phyloP scores from a whole-genome alignment of 1,140 invertebrate species.

The Mycetomoellerius zeteki region DNA sequence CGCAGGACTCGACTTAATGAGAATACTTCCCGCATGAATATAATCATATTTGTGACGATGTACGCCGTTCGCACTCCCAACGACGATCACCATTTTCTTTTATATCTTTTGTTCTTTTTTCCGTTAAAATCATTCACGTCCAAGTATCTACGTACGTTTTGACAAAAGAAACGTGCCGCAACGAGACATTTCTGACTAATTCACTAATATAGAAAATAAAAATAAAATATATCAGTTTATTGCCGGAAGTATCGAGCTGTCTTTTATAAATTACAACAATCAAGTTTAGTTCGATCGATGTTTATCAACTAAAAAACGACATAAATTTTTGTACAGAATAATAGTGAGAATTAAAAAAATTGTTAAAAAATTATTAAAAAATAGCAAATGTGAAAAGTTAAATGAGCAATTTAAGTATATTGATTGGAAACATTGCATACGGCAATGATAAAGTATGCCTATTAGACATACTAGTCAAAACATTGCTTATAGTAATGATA shows the following conservation, averaged over 20 bases:
- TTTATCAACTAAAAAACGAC: neutral
- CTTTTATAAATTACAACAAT: too few species aligned
- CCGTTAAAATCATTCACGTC: neutral
- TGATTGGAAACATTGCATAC: neutral
- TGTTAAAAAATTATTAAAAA: neutral
- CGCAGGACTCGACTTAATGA: conserved; percentile 46
- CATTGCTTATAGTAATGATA: neutral
- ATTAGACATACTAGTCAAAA: neutral
- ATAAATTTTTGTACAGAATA: neutral
- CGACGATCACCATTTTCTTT: conserved; percentile 16
- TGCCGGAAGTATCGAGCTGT: neutral
- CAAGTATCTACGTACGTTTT: neutral
- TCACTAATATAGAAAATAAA: conserved; percentile 30
- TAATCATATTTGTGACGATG: conserved; percentile 39
- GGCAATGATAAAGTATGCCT: neutral
- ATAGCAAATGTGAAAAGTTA: neutral
- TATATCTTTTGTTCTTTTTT: neutral
- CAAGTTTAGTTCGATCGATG: too few species aligned
- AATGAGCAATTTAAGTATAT: conserved; percentile 6
- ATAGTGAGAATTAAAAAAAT: neutral
- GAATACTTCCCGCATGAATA: conserved; percentile 37
- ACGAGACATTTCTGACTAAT: neutral
- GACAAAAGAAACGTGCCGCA: conserved; percentile 24
- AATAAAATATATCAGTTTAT: neutral
- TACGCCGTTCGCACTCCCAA: conserved; percentile 7